A percentile compares a stretch with the other conserved stretches of the same genome.
Conservation (phyloP, 2,113 vertebrate species). For the Eira barbara region DNA sequence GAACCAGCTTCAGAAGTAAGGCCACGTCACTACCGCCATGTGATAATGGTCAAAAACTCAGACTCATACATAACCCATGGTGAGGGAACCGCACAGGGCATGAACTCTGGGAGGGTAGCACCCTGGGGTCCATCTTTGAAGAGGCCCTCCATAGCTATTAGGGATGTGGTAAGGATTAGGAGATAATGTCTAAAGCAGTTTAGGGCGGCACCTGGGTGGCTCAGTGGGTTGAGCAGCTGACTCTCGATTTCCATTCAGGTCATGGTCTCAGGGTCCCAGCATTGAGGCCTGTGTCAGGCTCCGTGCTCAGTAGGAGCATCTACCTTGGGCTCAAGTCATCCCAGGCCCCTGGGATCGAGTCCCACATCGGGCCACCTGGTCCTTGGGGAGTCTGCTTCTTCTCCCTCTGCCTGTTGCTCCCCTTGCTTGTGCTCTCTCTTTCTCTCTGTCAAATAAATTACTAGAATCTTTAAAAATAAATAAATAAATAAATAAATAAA, state of each 20-base stretch:
- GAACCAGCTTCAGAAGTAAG: neutral
- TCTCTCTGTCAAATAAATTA: no score
- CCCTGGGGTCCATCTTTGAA: neutral
- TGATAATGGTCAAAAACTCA: neutral
- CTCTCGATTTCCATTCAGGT: neutral
- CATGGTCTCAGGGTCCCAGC: neutral
- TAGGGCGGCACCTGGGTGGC: neutral
- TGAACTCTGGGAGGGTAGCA: neutral
- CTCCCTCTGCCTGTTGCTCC: no score
- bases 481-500: no score
- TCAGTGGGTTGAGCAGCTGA: neutral
- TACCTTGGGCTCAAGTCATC: no score
- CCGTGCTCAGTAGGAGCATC: neutral
- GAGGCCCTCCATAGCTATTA: neutral
- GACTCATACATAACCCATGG: neutral
- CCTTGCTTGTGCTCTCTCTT: no score
- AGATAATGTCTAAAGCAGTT: neutral
- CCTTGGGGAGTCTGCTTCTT: no score
- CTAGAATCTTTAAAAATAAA: no score
- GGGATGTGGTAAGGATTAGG: neutral
- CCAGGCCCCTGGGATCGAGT: no score
- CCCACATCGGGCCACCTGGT: no score
- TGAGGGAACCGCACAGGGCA: fast-evolving
- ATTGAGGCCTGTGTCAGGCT: neutral
- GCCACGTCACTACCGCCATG: neutral